These are phyloP conservation scores for Pocillopora grandis DNA, from an alignment of 92 coral and sea anemone species.

Conservation along the genomic window DNA sequence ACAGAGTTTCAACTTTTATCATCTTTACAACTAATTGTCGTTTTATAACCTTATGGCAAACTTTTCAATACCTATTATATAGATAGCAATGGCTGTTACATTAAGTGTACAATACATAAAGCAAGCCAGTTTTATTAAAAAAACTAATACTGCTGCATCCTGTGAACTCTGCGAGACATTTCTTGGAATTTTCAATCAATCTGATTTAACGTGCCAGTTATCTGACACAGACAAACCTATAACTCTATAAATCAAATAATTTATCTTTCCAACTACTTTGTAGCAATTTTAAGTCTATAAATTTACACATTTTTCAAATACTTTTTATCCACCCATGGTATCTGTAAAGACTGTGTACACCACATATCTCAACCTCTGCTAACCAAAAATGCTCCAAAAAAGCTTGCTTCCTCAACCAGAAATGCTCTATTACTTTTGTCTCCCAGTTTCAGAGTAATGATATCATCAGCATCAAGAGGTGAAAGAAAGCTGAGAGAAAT, in stretches of 20 bases:
- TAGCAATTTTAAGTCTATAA: neutral
- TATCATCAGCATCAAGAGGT: conserved; percentile 18
- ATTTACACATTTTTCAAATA: neutral
- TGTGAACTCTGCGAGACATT: neutral
- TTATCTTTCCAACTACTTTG: neutral
- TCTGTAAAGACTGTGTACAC: too few relatives aligned
- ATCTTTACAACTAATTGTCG: too few relatives aligned
- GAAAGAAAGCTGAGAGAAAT: conserved; percentile 28
- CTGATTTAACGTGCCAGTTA: neutral
- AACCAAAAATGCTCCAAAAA: conserved; percentile 43
- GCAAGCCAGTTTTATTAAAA: neutral
- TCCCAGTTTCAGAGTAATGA: conserved; percentile 32
- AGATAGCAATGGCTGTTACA: neutral
- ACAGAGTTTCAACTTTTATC: too few relatives aligned
- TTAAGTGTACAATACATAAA: neutral
- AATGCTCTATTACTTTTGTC: neutral
- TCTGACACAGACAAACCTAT: neutral
- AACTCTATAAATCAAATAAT: neutral
- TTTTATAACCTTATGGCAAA: too few relatives aligned
- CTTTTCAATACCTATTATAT: too few relatives aligned
- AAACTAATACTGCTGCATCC: neutral
- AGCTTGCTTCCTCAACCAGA: conserved; percentile 26
- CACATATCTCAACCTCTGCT: neutral
- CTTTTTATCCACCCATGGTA: neutral
- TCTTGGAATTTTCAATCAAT: neutral